These are phyloP conservation scores for Anolis sagrei DNA, from an alignment of 2,113 vertebrate genomes.

Conservation along the genomic window DNA sequence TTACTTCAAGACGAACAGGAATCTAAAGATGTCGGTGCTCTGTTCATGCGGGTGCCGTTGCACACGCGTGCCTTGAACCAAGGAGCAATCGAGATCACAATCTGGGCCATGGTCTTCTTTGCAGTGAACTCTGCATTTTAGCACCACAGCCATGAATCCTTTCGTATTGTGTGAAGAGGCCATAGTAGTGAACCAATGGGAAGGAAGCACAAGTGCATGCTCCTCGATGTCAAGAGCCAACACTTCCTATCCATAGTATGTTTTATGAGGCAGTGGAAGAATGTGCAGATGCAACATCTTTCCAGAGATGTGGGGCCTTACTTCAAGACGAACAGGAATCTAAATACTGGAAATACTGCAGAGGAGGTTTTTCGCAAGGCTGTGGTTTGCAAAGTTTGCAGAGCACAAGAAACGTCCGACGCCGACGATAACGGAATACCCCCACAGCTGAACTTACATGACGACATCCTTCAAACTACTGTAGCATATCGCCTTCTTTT, in stretches of 20 bases:
- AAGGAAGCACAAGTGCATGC: neutral
- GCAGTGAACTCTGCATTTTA: neutral
- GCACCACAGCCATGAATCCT: neutral
- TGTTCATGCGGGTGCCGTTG: neutral
- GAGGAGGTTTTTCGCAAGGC: neutral
- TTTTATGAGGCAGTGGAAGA: neutral
- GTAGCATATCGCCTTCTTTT: neutral
- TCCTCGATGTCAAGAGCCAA: neutral
- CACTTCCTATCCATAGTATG: rapidly evolving
- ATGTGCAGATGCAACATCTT: constrained; percentile 18
- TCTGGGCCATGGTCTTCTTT: too few species aligned
- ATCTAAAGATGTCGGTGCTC: neutral
- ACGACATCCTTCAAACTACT: constrained; percentile 5
- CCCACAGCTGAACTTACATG: neutral
- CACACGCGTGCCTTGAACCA: too few species aligned
- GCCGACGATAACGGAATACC: rapidly evolving
- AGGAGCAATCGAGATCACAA: too few species aligned
- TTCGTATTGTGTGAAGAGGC: too few species aligned
- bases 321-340: constrained; percentile 32
- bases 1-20: constrained; percentile 35
- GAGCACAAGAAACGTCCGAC: neutral
- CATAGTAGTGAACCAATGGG: neutral
- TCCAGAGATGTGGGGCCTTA: constrained; percentile 2
- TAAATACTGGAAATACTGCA: neutral
- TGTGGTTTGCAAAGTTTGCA: neutral